Percentiles rank a stretch among this genome's conserved stretches.
Conservation (phyloP, 2,113 vertebrate genomes). For the Oreotrochilus melanogaster region DNA sequence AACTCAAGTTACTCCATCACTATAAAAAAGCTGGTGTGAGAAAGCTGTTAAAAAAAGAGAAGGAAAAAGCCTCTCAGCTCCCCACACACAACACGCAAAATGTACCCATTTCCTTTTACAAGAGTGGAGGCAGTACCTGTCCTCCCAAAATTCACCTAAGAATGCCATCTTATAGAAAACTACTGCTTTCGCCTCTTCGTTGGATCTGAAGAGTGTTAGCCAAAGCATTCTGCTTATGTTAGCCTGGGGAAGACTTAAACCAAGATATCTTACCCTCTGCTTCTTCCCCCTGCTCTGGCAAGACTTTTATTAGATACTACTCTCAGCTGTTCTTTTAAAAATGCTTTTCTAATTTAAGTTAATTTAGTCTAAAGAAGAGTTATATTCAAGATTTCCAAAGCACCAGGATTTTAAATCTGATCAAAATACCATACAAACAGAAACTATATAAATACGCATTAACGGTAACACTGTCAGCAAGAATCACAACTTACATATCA, state of each 20-base stretch:
- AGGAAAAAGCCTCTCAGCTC: neutral
- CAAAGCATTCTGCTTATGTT: neutral
- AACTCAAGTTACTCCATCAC: neutral
- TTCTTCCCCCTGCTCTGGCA: neutral
- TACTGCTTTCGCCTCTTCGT: neutral
- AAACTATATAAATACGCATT: neutral
- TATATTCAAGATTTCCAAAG: neutral
- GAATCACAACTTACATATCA: neutral
- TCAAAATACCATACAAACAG: neutral
- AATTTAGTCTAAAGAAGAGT: neutral
- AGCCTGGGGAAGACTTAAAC: neutral
- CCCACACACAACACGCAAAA: neutral
- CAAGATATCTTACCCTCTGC: neutral
- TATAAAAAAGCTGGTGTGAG: neutral
- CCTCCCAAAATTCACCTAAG: neutral
- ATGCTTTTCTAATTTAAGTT: neutral
- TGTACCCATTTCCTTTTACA: accelerated
- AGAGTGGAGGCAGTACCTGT: neutral
- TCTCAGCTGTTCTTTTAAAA: neutral
- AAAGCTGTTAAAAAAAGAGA: slow-evolving; percentile 3
- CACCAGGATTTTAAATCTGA: neutral
- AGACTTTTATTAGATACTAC: neutral
- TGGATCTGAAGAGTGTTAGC: neutral
- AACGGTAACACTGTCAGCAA: neutral
- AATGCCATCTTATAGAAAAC: neutral